phyloP scores from a whole-genome alignment of 2,888 invertebrate species.

The Trypoxylon attenuatum region DNA sequence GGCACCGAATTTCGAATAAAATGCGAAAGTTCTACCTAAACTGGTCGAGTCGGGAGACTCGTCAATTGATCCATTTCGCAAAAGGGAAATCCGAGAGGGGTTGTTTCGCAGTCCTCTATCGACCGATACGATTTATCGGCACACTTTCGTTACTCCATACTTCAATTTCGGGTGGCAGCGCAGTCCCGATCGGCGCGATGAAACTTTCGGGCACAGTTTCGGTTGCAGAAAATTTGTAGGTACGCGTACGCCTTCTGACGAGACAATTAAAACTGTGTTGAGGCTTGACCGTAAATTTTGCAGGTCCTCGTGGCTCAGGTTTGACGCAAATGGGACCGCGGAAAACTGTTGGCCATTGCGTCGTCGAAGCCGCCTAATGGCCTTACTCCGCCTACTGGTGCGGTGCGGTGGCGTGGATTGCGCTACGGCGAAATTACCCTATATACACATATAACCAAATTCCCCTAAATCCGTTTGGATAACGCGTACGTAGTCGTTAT shows the following conservation, averaged over 20 bases:
- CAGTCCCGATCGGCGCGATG: too few relatives aligned
- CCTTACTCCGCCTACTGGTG: too few relatives aligned
- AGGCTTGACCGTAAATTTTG: too few relatives aligned
- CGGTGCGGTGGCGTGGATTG: neutral
- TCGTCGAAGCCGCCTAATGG: neutral
- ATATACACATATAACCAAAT: neutral
- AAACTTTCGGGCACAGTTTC: too few relatives aligned
- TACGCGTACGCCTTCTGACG: too few relatives aligned
- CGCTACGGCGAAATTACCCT: neutral
- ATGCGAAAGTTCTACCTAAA: too few relatives aligned
- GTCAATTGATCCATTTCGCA: too few relatives aligned
- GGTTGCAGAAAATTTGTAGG: too few relatives aligned
- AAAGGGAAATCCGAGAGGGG: conserved; percentile 32
- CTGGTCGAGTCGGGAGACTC: conserved; percentile 45
- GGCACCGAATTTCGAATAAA: too few relatives aligned
- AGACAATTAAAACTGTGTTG: too few relatives aligned
- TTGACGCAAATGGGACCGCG: neutral
- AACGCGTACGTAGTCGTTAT: neutral
- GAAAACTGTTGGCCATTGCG: neutral
- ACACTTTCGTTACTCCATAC: conserved; percentile 24
- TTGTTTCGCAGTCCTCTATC: conserved; percentile 38
- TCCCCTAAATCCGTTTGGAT: conserved; percentile 3
- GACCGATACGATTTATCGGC: conserved; percentile 38
- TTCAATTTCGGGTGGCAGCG: too few relatives aligned
- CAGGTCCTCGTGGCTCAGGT: too few relatives aligned